Conservation (phyloP, 1,140 invertebrate genomes). For the Brachystomella parvula region DNA sequence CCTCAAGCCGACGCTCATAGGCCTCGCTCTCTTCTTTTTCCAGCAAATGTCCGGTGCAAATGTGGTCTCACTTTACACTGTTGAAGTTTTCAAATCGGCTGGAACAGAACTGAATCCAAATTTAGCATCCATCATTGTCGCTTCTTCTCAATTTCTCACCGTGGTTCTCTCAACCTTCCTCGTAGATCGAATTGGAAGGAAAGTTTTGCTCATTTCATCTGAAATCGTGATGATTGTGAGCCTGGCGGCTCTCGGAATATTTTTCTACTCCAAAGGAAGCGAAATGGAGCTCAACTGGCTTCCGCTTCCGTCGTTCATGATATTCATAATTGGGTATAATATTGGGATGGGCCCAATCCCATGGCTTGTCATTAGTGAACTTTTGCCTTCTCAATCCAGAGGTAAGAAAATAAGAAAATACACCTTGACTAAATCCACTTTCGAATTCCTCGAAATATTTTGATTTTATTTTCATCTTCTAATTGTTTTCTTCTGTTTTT, state of each 20-base stretch:
- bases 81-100: conserved; percentile 20
- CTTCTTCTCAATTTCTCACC: conserved; percentile 51
- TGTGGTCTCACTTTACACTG: conserved; percentile 59
- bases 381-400: conserved; percentile 44
- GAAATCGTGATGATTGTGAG: conserved; percentile 50
- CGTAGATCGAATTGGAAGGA: conserved; percentile 61
- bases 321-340: conserved; percentile 66
- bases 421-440: not conserved
- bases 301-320: conserved; percentile 59
- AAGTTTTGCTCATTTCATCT: conserved; percentile 59
- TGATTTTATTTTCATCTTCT: no score
- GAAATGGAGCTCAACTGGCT: conserved; percentile 52
- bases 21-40: conserved; percentile 51
- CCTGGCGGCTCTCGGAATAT: conserved; percentile 38
- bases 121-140: conserved; percentile 24
- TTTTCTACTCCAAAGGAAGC: conserved; percentile 38
- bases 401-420: conserved; percentile 15
- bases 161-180: conserved; percentile 53
- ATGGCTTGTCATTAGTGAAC: conserved; percentile 63
- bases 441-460: no score
- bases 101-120: conserved; percentile 27
- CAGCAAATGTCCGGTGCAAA: conserved; percentile 61
- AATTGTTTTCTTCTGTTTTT: no score
- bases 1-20: conserved; percentile 43
- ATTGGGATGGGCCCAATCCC: conserved; percentile 69